A percentile compares a stretch with the other conserved stretches of the same genome.
These are phyloP conservation scores for Drosophila kohkoa DNA, from an alignment of 1,140 invertebrate genomes.

Conservation along the genomic window DNA sequence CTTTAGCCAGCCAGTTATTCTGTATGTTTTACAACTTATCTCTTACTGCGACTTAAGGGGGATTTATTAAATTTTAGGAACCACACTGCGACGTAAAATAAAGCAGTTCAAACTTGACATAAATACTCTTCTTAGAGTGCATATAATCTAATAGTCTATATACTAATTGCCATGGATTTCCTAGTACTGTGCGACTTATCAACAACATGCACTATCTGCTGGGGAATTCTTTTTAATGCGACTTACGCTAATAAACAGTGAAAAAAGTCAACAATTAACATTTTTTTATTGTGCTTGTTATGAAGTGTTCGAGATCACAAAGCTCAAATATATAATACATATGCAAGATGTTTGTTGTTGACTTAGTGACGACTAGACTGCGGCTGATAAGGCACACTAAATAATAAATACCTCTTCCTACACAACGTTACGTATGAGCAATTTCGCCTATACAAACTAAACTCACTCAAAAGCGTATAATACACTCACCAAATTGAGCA, in stretches of 20 bases:
- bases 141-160: not conserved
- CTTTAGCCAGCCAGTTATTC: not conserved
- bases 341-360: not conserved
- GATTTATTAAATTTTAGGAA: slow-evolving; percentile 14
- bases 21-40: slow-evolving; percentile 12
- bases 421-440: not conserved
- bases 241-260: not conserved
- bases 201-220: not conserved
- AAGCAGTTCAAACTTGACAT: slow-evolving; percentile 63
- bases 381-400: slow-evolving; percentile 14
- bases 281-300: slow-evolving; percentile 6
- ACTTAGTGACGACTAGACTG: slow-evolving; percentile 7
- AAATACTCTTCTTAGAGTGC: not conserved
- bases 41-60: slow-evolving; percentile 33
- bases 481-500: slow-evolving; percentile 9
- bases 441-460: not conserved
- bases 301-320: slow-evolving; percentile 8
- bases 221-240: not conserved
- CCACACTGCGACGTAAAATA: not conserved
- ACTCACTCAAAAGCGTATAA: slow-evolving; percentile 14
- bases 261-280: not conserved
- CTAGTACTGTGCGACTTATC: not conserved
- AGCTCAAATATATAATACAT: not conserved
- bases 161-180: not conserved
- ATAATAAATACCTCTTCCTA: not conserved